phyloP scores from a whole-genome alignment of 2,888 invertebrate genomes.

The Limnephilus lunatus region DNA sequence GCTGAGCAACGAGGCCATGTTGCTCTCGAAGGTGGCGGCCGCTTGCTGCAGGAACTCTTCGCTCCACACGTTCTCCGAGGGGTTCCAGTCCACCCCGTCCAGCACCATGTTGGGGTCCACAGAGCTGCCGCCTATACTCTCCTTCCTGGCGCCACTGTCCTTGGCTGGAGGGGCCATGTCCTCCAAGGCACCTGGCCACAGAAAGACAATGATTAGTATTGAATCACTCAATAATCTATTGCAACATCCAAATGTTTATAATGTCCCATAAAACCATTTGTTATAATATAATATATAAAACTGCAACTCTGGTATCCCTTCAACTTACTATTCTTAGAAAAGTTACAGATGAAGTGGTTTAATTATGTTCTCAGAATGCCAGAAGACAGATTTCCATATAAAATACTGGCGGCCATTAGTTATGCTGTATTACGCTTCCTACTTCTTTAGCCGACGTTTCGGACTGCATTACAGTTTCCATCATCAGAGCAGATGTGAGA shows the following conservation, averaged over 20 bases:
- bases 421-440: too few relatives aligned
- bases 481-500: too few relatives aligned
- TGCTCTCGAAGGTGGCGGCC: constrained; percentile 84
- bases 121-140: constrained; percentile 64
- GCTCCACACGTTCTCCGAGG: constrained; percentile 80
- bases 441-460: too few relatives aligned
- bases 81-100: constrained; percentile 68
- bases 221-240: neutral
- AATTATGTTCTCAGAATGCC: too few relatives aligned
- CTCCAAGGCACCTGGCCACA: constrained; percentile 78
- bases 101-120: constrained; percentile 64
- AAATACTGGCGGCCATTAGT: neutral
- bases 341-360: neutral
- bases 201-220: neutral
- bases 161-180: constrained; percentile 71
- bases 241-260: neutral
- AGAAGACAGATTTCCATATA: neutral
- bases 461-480: too few relatives aligned
- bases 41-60: constrained; percentile 86
- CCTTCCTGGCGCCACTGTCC: constrained; percentile 68
- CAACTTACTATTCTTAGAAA: neutral
- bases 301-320: neutral
- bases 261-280: neutral
- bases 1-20: constrained; percentile 78
- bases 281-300: too few relatives aligned